Conservation (phyloP, 2,797 vertebrate species). For the Tenualosa ilisha region DNA sequence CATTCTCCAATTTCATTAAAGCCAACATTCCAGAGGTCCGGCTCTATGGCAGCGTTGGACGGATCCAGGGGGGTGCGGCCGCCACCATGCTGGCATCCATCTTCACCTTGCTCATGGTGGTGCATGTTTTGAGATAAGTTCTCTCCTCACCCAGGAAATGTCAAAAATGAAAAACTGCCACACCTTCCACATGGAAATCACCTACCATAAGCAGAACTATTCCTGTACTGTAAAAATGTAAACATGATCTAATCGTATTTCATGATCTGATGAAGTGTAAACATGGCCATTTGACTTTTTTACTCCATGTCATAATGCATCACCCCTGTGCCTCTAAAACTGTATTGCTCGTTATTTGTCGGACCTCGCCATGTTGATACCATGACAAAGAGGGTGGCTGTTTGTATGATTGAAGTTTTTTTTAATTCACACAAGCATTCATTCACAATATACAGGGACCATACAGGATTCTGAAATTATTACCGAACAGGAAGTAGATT, state of each 20-base stretch:
- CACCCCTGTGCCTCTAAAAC: not conserved
- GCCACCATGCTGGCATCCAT: conserved; percentile 31
- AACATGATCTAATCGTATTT: not conserved
- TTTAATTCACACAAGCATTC: not conserved
- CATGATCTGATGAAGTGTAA: not conserved
- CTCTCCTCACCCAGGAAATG: not conserved
- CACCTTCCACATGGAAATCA: not conserved
- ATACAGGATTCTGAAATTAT: not conserved
- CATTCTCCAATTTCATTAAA: conserved; percentile 66
- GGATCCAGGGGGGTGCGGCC: conserved; percentile 35
- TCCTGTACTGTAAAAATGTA: not conserved
- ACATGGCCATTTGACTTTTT: not conserved
- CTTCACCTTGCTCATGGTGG: conserved; percentile 43
- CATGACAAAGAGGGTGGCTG: not conserved
- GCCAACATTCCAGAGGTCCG: conserved; percentile 50
- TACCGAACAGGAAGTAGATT: not conserved
- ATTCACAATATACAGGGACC: not conserved
- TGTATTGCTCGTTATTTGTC: not conserved
- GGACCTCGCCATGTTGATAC: not conserved
- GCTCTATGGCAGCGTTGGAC: conserved; percentile 61
- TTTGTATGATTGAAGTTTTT: not conserved
- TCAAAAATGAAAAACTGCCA: not conserved
- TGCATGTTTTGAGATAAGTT: conserved; percentile 57
- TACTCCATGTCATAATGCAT: too few relatives aligned
- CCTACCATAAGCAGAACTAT: not conserved